A percentile compares a stretch with the other conserved stretches of the same genome.
Conservation (phyloP, 2,888 invertebrate genomes). For the Caenorhabditis sp. region DNA sequence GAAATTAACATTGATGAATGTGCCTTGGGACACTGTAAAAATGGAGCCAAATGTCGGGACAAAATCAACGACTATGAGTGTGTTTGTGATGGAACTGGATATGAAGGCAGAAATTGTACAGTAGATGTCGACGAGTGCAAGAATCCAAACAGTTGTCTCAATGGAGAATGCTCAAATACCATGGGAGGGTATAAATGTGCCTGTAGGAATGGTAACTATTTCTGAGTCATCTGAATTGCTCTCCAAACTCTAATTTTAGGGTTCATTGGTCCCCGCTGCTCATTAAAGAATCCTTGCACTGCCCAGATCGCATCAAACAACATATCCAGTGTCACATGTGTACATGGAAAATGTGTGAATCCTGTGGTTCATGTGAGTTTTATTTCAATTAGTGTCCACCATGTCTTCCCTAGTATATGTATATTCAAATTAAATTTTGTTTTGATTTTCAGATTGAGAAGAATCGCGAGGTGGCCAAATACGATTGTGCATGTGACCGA, state of each 20-base stretch:
- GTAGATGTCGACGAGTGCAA: constrained; percentile 80
- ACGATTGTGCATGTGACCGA: constrained; percentile 77
- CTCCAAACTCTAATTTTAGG: constrained; percentile 42
- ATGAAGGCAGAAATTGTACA: constrained; percentile 76
- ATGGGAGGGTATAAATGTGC: constrained; percentile 78
- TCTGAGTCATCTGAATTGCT: constrained; percentile 21
- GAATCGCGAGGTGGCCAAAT: constrained; percentile 71
- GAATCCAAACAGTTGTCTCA: constrained; percentile 71
- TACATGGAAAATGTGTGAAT: constrained; percentile 73
- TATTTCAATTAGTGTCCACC: background rate
- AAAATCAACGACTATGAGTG: constrained; percentile 80
- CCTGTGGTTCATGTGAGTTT: constrained; percentile 65
- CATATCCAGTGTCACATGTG: constrained; percentile 66
- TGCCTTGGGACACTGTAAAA: constrained; percentile 71
- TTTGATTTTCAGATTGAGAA: constrained; percentile 62
- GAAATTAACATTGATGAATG: constrained; percentile 81
- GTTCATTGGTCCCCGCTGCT: constrained; percentile 71
- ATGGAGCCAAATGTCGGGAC: constrained; percentile 76
- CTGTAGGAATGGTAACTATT: constrained; percentile 69
- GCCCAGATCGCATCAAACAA: constrained; percentile 75
- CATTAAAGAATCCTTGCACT: constrained; percentile 77
- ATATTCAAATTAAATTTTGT: too few species aligned
- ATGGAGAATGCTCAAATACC: constrained; percentile 78
- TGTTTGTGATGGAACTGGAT: constrained; percentile 78
- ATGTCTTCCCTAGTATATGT: too few species aligned